Percentiles rank a stretch among this genome's conserved stretches.
These are phyloP conservation scores for Amphiprion percula DNA, from an alignment of 2,113 vertebrate species.

Conservation along the genomic window DNA sequence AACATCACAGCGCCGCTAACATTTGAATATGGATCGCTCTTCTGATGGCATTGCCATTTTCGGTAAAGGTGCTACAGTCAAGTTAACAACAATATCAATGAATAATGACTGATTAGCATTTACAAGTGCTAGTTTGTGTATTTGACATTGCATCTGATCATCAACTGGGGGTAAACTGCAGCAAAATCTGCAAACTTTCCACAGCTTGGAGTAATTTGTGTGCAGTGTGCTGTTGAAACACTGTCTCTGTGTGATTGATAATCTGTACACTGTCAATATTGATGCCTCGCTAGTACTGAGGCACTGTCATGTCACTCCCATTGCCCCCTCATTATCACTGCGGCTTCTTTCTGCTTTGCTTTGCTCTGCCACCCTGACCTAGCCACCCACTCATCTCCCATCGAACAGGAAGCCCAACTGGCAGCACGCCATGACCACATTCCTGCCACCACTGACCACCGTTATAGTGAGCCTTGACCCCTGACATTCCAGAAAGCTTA, in stretches of 20 bases:
- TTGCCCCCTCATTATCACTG: constrained; percentile 18
- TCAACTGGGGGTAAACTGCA: neutral
- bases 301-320: neutral
- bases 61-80: constrained; percentile 23
- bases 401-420: constrained; percentile 5
- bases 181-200: no score
- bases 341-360: constrained; percentile 3
- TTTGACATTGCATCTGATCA: neutral
- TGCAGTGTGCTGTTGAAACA: no score
- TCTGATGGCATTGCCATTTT: neutral
- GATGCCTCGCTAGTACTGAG: no score
- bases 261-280: no score
- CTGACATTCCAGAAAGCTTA: constrained; percentile 4
- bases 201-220: no score
- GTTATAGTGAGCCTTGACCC: constrained; percentile 11
- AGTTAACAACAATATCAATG: neutral
- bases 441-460: constrained; percentile 13
- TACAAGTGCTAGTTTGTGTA: constrained; percentile 2
- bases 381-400: constrained; percentile 43
- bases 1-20: constrained; percentile 29
- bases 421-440: constrained; percentile 12
- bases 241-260: no score
- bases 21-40: constrained; percentile 4
- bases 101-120: neutral
- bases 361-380: constrained; percentile 2